A percentile compares a stretch with the other conserved stretches of the same genome.
Conservation (phyloP, 2,888 invertebrate genomes). For the Dynastes grantii region DNA sequence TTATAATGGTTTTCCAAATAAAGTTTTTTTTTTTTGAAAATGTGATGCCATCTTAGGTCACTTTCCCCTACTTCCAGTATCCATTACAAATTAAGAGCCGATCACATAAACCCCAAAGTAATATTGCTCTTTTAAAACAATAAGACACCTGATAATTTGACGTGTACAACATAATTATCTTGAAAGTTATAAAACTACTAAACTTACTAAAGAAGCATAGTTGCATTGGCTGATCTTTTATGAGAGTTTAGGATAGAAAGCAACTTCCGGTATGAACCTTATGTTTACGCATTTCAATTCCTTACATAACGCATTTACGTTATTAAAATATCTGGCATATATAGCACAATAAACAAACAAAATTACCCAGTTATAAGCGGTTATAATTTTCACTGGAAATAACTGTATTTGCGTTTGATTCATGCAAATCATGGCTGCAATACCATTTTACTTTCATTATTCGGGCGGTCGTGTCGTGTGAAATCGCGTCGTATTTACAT, state of each 20-base stretch:
- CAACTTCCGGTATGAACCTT: background rate
- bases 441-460: constrained; percentile 43
- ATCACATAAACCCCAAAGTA: too few species aligned
- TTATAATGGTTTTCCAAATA: too few species aligned
- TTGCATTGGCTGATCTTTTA: background rate
- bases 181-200: background rate
- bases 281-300: background rate
- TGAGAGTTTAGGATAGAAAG: background rate
- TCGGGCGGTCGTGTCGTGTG: constrained; percentile 7
- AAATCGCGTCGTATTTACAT: constrained; percentile 35
- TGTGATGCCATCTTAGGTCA: too few species aligned
- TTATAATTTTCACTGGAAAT: background rate
- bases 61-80: too few species aligned
- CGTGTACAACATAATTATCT: too few species aligned
- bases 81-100: too few species aligned
- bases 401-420: constrained; percentile 7
- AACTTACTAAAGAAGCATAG: background rate
- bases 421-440: constrained; percentile 25
- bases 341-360: background rate
- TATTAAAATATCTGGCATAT: background rate
- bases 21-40: too few species aligned
- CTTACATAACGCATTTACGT: background rate
- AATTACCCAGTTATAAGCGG: background rate
- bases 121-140: too few species aligned
- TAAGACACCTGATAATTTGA: too few species aligned